Base-by-base conservation (phyloP, 2,113 vertebrate species). In the Mohoua ochrocephala region DNA sequence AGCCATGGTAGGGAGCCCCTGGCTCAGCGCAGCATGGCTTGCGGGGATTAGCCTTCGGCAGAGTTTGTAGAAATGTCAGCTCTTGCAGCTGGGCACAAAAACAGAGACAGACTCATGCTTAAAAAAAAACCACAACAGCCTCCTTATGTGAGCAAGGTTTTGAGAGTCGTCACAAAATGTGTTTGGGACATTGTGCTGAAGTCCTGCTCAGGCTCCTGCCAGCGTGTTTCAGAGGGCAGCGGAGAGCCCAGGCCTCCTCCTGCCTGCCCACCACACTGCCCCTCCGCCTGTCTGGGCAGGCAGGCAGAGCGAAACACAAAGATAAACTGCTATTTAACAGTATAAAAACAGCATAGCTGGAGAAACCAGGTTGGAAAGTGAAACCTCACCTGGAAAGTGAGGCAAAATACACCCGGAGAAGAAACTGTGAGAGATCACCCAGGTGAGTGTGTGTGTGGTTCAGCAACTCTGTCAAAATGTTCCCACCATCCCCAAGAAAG, bases 161-260 rank as follows among this genome's bases (percentile, higher is more conserved):
- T 90, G 23, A 74, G 44, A 76, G 30, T 22, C 2, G 0, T 41
- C 37, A 50, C 20, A 56, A 84, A 70, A 61, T 11, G 5, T 31
- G 21, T 42, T 74, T 28, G 35, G 63, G 39, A 15, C 37, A 33
- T 18, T 1, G 7, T 2, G 6, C 42, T 33, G 53, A 42, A 75
- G 54, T 82, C 27, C 53, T 31, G 11, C 28, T 76, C 63, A 68
- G 63, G 11, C 7, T 3, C 23, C 75, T 68, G 20, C 30, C 54
- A 26, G 13, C 1, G 0, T 1, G 0, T 70, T 77, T 61, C 13
- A 14, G 71, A 85, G 44, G 37, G 15, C 19, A 45, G 35, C 0
- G 0, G 35, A 73, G 68, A 57, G 28, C 35, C 47, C 45, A 35
- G 30, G 11, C 26, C 50, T 52, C 26, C 50, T 52, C 44, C 37